phyloP scores from a whole-genome alignment of 1,140 invertebrate genomes.

The Eurosta solidaginis region DNA sequence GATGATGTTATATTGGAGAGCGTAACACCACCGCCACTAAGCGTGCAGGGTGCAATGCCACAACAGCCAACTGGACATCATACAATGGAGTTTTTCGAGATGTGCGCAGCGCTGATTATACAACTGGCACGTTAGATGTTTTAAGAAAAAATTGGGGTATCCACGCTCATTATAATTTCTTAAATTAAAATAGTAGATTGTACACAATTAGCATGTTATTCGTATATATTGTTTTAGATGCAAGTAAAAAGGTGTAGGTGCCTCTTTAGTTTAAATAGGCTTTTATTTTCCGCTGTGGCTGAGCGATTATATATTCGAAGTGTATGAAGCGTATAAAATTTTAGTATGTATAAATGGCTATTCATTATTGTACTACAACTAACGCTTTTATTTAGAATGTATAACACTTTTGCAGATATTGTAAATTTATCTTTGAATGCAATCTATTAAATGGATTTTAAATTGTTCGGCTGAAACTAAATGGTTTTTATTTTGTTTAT shows the following conservation, averaged over 20 bases:
- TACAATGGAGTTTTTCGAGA: slow-evolving; percentile 99
- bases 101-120: slow-evolving; percentile 97
- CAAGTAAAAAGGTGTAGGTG: neutral
- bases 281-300: neutral
- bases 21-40: slow-evolving; percentile 60
- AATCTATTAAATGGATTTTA: too few relatives aligned
- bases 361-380: neutral
- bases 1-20: slow-evolving; percentile 65
- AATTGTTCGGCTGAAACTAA: too few relatives aligned
- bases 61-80: slow-evolving; percentile 74
- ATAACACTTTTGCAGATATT: too few relatives aligned
- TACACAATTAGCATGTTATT: too few relatives aligned
- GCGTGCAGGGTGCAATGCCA: slow-evolving; percentile 56
- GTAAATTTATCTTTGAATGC: too few relatives aligned
- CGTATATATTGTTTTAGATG: neutral
- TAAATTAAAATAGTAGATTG: too few relatives aligned
- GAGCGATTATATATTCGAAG: neutral
- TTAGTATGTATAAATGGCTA: too few relatives aligned
- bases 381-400: slow-evolving; percentile 21
- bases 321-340: neutral
- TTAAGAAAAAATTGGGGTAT: neutral
- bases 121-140: slow-evolving; percentile 86
- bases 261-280: neutral
- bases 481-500: too few relatives aligned
- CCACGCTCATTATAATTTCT: too few relatives aligned